A percentile compares a stretch with the other conserved stretches of the same genome.
These are phyloP conservation scores for Suillia variegata DNA, from an alignment of 2,888 invertebrate genomes.

Conservation along the genomic window DNA sequence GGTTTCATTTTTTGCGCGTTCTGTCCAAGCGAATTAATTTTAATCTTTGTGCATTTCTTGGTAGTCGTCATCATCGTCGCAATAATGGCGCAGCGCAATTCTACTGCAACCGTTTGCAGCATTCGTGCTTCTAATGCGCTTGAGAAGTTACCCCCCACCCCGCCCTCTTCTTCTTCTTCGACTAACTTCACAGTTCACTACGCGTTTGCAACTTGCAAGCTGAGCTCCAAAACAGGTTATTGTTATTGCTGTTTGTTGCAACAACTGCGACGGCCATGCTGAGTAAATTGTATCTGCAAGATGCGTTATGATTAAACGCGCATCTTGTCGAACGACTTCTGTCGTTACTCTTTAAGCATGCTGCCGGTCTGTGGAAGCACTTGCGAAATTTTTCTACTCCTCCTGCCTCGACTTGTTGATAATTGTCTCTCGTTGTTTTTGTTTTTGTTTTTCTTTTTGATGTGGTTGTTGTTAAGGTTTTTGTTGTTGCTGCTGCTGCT, in stretches of 20 bases:
- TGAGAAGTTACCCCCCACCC: background rate
- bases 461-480: conserved; percentile 18
- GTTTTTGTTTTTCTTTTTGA: conserved; percentile 1
- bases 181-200: background rate
- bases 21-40: conserved; percentile 22
- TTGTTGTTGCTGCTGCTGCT: conserved; percentile 29
- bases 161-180: background rate
- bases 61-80: conserved; percentile 19
- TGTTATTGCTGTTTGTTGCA: no score
- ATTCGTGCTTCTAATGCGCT: background rate
- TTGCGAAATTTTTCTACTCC: no score
- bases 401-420: no score
- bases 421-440: no score
- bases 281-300: background rate
- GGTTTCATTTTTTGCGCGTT: background rate
- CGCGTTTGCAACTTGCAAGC: background rate
- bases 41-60: conserved; percentile 26
- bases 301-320: background rate
- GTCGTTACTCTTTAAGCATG: conserved; percentile 48
- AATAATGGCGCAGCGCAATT: conserved; percentile 9
- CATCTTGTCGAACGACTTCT: conserved; percentile 47
- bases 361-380: no score
- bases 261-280: conserved; percentile 9
- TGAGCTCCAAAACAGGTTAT: background rate
- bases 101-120: background rate